Evolutionary conservation across 2,113 vertebrate species (phyloP), one percentile per base, ranked within the genome.

Genomic region (Dasyprocta punctata): DNA sequence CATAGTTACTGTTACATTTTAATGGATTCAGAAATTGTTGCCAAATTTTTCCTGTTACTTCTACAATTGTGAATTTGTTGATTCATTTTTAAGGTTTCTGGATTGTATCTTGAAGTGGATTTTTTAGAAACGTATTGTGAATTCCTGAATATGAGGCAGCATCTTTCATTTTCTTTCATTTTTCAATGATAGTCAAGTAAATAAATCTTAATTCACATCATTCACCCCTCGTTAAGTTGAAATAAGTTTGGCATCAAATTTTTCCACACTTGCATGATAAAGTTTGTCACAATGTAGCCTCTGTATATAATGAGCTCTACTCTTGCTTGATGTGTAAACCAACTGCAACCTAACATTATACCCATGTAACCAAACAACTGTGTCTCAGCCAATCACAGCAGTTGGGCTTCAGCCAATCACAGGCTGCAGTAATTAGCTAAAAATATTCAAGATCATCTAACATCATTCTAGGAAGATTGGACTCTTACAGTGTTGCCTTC

Each of bases 121-220:
- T 56, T 69, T 92, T 75, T n/a, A 88, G 56, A 92, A 69, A 88
- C 52, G 11, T 33, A 28, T 24, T 88, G 88, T 63, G 30, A 83
- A 38, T 63, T 83, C 22, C 77, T 58, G 77, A 83, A 47, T 65
- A 65, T 83, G 73, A 26, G 30, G 73, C 12, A 88, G 19, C n/a
- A 63, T 47, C 8, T n/a, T 83, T 56, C 1, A 65, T 75, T 88
- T 75, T 54, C 14, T 4, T 87, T 92, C 19, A 30, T 81, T 75
- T 89, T 14, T 89, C 90, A 93, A 26, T 89, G 78, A 67, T 41
- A 89, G 33, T 26, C 41, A 92, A 89, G 36, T 38, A 81, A 95
- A 77, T 84, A 89, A 67, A 92, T 77, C 69, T 95, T 36, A 81
- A 80, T 81, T 81, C 75, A 81, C 1, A n/a, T 30, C 17, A 67